Percentiles rank a stretch among this genome's conserved stretches.
phyloP scores from a whole-genome alignment of 92 coral and sea anemone species.

The Actinostola sp. region DNA sequence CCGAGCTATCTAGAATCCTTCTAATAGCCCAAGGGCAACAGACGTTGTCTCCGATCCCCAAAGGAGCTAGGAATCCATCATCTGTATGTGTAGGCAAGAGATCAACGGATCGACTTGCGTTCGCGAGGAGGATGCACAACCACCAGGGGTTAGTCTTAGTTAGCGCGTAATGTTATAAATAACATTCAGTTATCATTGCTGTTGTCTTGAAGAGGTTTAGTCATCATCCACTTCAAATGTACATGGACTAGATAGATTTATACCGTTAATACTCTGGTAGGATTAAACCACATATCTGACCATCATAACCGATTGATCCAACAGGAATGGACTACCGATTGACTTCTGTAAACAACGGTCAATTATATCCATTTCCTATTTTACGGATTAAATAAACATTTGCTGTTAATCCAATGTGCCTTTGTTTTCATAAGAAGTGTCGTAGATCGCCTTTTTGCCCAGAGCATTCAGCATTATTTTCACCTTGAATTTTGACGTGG shows the following conservation, averaged over 20 bases:
- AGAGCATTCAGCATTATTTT: constrained; percentile 12
- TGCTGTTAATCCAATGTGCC: constrained; percentile 24
- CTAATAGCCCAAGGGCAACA: constrained; percentile 34
- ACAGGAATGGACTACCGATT: constrained; percentile 19
- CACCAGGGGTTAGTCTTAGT: constrained; percentile 31
- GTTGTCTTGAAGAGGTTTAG: constrained; percentile 52
- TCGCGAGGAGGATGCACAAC: constrained; percentile 29
- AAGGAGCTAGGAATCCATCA: constrained; percentile 29
- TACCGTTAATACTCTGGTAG: constrained; percentile 26
- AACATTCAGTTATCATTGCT: constrained; percentile 16
- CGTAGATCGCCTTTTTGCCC: constrained; percentile 15
- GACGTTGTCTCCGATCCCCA: constrained; percentile 8
- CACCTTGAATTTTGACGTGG: constrained; percentile 2
- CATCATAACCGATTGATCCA: constrained; percentile 20
- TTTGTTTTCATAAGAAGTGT: constrained; percentile 24
- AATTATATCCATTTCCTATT: constrained; percentile 40
- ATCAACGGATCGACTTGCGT: constrained; percentile 30
- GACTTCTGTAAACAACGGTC: constrained; percentile 42
- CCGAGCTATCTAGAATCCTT: constrained; percentile 33
- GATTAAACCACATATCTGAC: constrained; percentile 31
- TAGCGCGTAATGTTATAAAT: constrained; percentile 3
- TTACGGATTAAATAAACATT: constrained; percentile 44
- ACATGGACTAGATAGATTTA: constrained; percentile 27
- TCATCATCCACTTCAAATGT: constrained; percentile 72
- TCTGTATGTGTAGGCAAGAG: constrained; percentile 24